These are phyloP conservation scores for Amphibalanus amphitrite DNA, from an alignment of 1,140 invertebrate genomes.

Conservation along the genomic window DNA sequence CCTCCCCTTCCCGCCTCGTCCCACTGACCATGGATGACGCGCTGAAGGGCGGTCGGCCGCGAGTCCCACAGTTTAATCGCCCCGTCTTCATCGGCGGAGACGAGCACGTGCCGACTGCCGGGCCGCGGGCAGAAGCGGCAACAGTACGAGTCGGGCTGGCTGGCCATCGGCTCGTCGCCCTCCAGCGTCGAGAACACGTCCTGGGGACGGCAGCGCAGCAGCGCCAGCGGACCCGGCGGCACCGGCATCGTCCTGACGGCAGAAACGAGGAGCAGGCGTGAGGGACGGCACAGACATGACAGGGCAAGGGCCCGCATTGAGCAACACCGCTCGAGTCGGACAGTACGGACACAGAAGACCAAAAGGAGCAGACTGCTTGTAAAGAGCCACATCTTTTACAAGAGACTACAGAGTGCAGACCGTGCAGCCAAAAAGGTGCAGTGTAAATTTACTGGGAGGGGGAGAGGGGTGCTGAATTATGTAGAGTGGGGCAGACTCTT, in stretches of 20 bases:
- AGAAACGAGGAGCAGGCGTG: background rate
- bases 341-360: too few species aligned
- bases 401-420: too few species aligned
- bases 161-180: background rate
- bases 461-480: too few species aligned
- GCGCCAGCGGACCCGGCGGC: background rate
- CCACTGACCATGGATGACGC: background rate
- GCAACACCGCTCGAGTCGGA: too few species aligned
- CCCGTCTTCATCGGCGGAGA: background rate
- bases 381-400: too few species aligned
- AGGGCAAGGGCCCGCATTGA: too few species aligned
- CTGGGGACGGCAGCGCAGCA: background rate
- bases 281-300: too few species aligned
- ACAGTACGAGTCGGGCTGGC: background rate
- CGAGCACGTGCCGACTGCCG: background rate
- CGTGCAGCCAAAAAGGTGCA: too few species aligned
- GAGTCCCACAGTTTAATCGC: background rate
- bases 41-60: background rate
- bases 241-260: background rate
- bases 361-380: too few species aligned
- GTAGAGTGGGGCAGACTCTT: too few species aligned
- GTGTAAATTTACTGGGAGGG: too few species aligned
- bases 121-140: background rate
- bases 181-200: background rate
- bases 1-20: too few species aligned